Percentiles rank a stretch among this genome's conserved stretches.
These are phyloP conservation scores for Delichon dasypus DNA, from an alignment of 2,797 vertebrate genomes.

Conservation along the genomic window DNA sequence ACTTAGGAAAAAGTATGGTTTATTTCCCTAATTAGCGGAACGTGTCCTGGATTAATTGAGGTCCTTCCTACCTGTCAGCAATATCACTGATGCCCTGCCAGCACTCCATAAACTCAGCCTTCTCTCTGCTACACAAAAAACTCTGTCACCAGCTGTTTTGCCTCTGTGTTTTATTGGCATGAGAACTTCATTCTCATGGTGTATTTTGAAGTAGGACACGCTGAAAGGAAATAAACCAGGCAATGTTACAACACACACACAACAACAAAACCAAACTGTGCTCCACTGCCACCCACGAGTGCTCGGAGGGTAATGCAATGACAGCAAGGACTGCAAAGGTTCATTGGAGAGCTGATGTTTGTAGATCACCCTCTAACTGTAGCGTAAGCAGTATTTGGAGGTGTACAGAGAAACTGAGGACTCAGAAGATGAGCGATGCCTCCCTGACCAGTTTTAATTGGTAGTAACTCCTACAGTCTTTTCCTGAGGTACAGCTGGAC, in stretches of 20 bases:
- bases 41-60: accelerated
- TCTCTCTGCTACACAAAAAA: not conserved
- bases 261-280: not conserved
- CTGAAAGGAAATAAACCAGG: not conserved
- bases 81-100: not conserved
- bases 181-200: not conserved
- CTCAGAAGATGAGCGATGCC: not conserved
- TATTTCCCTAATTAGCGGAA: not conserved
- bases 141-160: not conserved
- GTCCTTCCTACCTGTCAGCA: not conserved
- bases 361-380: not conserved
- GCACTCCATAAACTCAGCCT: not conserved
- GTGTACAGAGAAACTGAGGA: not conserved
- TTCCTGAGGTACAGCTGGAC: not conserved
- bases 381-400: not conserved
- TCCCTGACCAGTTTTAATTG: not conserved
- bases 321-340: not conserved
- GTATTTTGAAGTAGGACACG: not conserved
- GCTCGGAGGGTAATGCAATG: not conserved
- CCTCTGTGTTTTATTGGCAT: not conserved
- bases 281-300: not conserved
- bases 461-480: not conserved
- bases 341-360: not conserved
- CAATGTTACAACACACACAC: not conserved
- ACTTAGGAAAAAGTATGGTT: not conserved